Evolutionary conservation across 2,888 invertebrate species (phyloP), one percentile per base, ranked within the genome.

Genomic region (Epinotia nisella): DNA sequence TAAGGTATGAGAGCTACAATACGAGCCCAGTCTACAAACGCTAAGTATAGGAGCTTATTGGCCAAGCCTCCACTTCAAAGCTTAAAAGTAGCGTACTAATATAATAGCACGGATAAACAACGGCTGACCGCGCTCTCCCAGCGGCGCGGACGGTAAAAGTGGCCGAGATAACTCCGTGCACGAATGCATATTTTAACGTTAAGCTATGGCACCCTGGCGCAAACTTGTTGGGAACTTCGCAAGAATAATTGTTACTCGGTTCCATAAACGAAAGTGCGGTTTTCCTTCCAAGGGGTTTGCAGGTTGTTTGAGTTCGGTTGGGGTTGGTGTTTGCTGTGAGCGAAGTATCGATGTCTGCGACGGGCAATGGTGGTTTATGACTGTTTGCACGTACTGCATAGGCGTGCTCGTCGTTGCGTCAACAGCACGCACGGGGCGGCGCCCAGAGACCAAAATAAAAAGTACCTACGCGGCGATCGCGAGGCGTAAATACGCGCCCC

Each of bases 101-200:
- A 87, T 86, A 84, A 87, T 88, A 86, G 82, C 81, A 77, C 80
- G 84, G 81, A 86, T 89, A 90, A 89, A 90, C 88, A 88, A 87
- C 81, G 84, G 82, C 83, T 89, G 89, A 89, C 88, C 88, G 83
- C 80, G 79, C 82, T 66, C 59, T 65, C 64, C 55, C 59, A 65
- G 55, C 67, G 82, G 79, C 82, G 85, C 84, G 86, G 79, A 84
- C 83, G 83, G 86, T 84, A 85, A 87, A 87, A 91, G 87, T 89
- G 87, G 86, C 83, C 86, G 85, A 89, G 90, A 89, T 89, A 91
- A 88, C 87, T 88, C 86, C 79, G 85, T 82, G 84, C 87, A 86
- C 87, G 86, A 87, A 90, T 91, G 90, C 90, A 92, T 92, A 91
- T 91, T 91, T 92, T 89, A 92, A 84, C 90, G 86, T 86, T 88